Evolutionary conservation across 1,140 invertebrate species (phyloP).

Genomic region (Drosophila lini): DNA sequence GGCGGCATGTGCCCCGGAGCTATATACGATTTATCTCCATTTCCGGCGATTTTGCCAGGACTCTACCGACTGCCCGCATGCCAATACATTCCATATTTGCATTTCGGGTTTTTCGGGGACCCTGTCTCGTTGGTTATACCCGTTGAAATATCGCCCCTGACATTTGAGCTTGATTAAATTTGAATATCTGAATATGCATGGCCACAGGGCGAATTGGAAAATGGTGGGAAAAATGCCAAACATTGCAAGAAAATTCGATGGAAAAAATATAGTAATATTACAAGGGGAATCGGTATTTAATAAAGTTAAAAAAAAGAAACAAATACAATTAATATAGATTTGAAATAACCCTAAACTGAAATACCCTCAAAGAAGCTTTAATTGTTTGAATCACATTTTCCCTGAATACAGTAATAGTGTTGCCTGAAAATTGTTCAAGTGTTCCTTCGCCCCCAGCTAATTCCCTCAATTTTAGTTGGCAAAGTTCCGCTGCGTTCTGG

Average conservation of each 20-base stretch:
- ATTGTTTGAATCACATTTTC: background rate
- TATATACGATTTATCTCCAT: constrained; percentile 6
- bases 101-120: constrained; percentile 18
- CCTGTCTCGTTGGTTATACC: constrained; percentile 11
- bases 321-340: background rate
- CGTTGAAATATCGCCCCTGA: constrained; percentile 36
- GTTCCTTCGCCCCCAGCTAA: background rate
- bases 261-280: background rate
- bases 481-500: constrained; percentile 13
- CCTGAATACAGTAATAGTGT: background rate
- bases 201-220: constrained; percentile 4
- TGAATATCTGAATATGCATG: constrained; percentile 35
- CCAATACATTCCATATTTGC: constrained; percentile 21
- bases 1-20: constrained; percentile 1
- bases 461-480: constrained; percentile 11
- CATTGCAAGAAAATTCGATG: background rate
- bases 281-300: too few relatives aligned
- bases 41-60: constrained; percentile 11
- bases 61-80: background rate
- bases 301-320: background rate
- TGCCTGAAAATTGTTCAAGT: constrained; percentile 3
- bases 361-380: background rate
- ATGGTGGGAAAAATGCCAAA: background rate
- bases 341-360: background rate
- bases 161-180: constrained; percentile 44